Conservation (phyloP, 2,797 vertebrate genomes). For the Melanotaenia parkinsoni region DNA sequence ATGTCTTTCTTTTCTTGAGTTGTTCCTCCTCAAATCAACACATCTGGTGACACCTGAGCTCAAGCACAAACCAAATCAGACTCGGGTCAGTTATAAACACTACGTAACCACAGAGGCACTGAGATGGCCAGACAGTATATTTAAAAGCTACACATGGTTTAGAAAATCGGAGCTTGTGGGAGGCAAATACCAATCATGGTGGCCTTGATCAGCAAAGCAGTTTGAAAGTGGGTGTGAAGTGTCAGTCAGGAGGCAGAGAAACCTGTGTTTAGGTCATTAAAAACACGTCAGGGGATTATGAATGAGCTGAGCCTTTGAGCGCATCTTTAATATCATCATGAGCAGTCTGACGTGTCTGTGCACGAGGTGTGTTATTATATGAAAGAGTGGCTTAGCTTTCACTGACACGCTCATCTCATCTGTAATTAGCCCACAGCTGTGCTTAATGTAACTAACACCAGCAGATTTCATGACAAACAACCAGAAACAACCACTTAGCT, state of each 20-base stretch:
- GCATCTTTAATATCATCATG: slow-evolving; percentile 36
- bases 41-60: slow-evolving; percentile 18
- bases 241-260: slow-evolving; percentile 39
- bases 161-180: slow-evolving; percentile 43
- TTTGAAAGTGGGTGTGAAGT: slow-evolving; percentile 56
- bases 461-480: slow-evolving; percentile 58
- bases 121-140: slow-evolving; percentile 56
- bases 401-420: slow-evolving; percentile 63
- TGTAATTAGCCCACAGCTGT: slow-evolving; percentile 72
- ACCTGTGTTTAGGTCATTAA: slow-evolving; percentile 64
- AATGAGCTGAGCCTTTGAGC: slow-evolving; percentile 49
- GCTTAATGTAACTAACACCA: slow-evolving; percentile 58
- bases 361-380: slow-evolving; percentile 64
- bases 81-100: slow-evolving; percentile 46
- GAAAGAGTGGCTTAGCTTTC: slow-evolving; percentile 69
- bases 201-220: slow-evolving; percentile 56
- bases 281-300: slow-evolving; percentile 61
- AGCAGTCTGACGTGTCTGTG: slow-evolving; percentile 28
- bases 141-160: slow-evolving; percentile 64
- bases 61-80: slow-evolving; percentile 25
- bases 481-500: slow-evolving; percentile 49
- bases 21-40: slow-evolving; percentile 12
- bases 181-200: slow-evolving; percentile 65
- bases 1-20: slow-evolving; percentile 4
- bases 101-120: slow-evolving; percentile 45